Percentiles rank a stretch among this genome's conserved stretches.
Conservation (phyloP, 2,113 vertebrate genomes). For the Myotis davidii region DNA sequence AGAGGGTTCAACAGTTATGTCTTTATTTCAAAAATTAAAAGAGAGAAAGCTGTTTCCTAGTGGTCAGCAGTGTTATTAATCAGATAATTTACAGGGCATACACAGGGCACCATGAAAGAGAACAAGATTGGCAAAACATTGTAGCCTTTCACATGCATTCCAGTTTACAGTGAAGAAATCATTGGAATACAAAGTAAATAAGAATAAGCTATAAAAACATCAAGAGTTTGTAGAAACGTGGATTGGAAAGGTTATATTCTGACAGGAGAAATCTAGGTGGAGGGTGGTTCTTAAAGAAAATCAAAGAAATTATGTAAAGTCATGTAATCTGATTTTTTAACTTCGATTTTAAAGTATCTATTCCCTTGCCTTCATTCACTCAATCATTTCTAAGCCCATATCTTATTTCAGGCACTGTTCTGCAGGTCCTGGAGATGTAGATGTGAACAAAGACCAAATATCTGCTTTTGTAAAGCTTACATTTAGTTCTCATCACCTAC, state of each 20-base stretch:
- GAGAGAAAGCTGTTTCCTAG: neutral
- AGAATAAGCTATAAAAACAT: neutral
- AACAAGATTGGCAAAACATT: neutral
- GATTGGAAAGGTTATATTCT: neutral
- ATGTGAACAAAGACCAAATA: neutral
- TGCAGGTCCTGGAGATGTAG: neutral
- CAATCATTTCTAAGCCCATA: fast-evolving
- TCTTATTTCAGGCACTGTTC: neutral
- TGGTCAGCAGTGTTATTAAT: neutral
- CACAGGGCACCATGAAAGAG: neutral
- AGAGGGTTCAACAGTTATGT: neutral
- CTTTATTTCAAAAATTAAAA: slow-evolving; percentile 7
- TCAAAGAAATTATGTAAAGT: neutral
- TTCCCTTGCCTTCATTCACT: neutral
- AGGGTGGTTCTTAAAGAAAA: neutral
- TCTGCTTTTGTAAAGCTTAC: neutral
- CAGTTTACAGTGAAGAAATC: neutral
- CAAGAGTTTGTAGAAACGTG: neutral
- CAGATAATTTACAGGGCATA: neutral
- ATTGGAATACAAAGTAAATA: neutral
- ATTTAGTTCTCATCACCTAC: neutral
- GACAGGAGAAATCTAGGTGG: neutral
- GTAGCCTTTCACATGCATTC: neutral
- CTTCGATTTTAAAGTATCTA: neutral
- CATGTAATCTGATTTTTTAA: neutral